Evolutionary conservation across 1,140 invertebrate genomes (phyloP).

Genomic region (Diabrotica virgifera): DNA sequence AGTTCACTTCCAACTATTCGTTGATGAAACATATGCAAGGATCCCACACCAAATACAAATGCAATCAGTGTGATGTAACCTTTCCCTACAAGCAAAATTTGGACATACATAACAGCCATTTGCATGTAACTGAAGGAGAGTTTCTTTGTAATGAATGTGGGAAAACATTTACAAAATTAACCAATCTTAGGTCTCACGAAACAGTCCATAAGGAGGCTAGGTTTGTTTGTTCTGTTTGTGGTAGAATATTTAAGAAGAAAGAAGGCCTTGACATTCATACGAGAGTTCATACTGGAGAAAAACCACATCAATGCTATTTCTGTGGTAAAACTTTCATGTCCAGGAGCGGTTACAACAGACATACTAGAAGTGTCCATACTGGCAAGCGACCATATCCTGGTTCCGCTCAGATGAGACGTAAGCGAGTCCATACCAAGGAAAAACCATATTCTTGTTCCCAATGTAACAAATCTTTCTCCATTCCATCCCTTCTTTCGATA

Average conservation of each 20-base stretch:
- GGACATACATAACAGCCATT: not conserved
- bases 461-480: slow-evolving; percentile 65
- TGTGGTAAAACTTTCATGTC: slow-evolving; percentile 53
- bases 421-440: slow-evolving; percentile 55
- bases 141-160: not conserved
- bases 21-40: not conserved
- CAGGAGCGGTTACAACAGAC: slow-evolving; percentile 54
- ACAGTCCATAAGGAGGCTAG: not conserved
- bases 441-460: slow-evolving; percentile 67
- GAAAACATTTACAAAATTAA: not conserved
- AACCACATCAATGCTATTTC: slow-evolving; percentile 51
- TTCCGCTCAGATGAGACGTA: slow-evolving; percentile 55
- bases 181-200: not conserved
- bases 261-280: slow-evolving; percentile 59
- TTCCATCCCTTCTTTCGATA: no score
- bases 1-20: not conserved
- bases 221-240: slow-evolving; percentile 45
- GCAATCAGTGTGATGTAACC: not conserved
- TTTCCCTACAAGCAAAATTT: not conserved
- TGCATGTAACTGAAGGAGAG: not conserved
- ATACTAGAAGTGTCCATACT: slow-evolving; percentile 55
- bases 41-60: not conserved
- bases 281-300: slow-evolving; percentile 55
- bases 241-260: slow-evolving; percentile 59
- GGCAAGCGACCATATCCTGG: slow-evolving; percentile 68